Percentiles rank a stretch among this genome's conserved stretches.
phyloP scores from a whole-genome alignment of 2,113 vertebrate species.

The Eulemur macaco region DNA sequence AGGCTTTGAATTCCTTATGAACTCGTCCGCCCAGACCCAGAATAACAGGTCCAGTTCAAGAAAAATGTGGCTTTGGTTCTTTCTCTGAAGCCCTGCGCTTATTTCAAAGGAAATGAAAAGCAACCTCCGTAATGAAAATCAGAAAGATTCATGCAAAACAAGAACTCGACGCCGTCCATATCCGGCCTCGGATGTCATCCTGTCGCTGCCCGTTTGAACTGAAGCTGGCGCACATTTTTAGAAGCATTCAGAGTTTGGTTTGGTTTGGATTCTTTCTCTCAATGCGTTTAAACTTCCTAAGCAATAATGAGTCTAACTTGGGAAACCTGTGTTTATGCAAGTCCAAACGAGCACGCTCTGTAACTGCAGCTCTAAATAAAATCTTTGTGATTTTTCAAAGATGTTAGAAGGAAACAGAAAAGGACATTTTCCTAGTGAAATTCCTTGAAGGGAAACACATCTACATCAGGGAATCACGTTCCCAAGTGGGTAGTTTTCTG shows the following conservation, averaged over 20 bases:
- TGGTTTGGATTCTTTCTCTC: slow-evolving; percentile 22
- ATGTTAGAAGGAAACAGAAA: slow-evolving; percentile 66
- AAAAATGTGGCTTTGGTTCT: slow-evolving; percentile 31
- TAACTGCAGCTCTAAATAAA: slow-evolving; percentile 74
- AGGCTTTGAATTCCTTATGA: too few relatives aligned
- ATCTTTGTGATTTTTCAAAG: slow-evolving; percentile 72
- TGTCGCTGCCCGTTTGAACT: slow-evolving; percentile 62
- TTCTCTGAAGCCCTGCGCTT: slow-evolving; percentile 46
- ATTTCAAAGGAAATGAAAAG: slow-evolving; percentile 65
- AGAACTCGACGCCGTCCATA: slow-evolving; percentile 61
- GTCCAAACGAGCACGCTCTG: slow-evolving; percentile 63
- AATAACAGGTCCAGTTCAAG: not conserved
- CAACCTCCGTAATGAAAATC: slow-evolving; percentile 50
- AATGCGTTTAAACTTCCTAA: slow-evolving; percentile 57
- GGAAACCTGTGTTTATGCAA: slow-evolving; percentile 70
- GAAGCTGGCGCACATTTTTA: slow-evolving; percentile 52
- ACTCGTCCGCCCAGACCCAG: not conserved
- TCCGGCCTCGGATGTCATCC: slow-evolving; percentile 50
- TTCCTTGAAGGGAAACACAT: slow-evolving; percentile 63
- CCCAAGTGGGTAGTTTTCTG: slow-evolving; percentile 7
- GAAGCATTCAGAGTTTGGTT: slow-evolving; percentile 60
- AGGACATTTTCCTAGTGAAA: slow-evolving; percentile 70
- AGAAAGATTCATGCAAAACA: slow-evolving; percentile 69
- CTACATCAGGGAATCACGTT: slow-evolving; percentile 67
- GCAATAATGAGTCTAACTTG: slow-evolving; percentile 49